These are phyloP conservation scores for Philaethria dido DNA, from an alignment of 2,888 invertebrate genomes.

Conservation along the genomic window DNA sequence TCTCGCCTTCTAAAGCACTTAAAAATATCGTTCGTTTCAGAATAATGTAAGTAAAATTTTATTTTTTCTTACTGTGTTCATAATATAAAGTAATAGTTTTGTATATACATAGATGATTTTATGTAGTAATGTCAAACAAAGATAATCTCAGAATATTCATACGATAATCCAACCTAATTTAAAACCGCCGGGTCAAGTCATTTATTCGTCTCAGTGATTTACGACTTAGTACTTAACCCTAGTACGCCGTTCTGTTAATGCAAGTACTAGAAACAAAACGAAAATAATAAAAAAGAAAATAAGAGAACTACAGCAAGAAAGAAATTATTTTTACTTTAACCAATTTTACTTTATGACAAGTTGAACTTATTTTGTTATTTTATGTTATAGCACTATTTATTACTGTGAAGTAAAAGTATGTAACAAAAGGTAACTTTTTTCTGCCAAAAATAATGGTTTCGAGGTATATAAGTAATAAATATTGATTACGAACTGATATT, in stretches of 20 bases:
- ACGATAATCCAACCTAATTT: neutral
- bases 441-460: no score
- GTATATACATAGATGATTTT: no score
- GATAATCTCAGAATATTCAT: neutral
- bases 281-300: conserved; percentile 9
- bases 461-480: no score
- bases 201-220: conserved; percentile 1
- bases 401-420: no score
- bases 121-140: neutral
- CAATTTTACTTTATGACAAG: conserved; percentile 3
- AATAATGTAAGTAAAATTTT: no score
- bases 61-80: no score
- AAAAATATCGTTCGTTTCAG: no score
- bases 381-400: no score
- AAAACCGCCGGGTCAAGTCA: neutral
- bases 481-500: no score
- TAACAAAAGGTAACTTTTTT: no score
- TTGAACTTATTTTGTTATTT: neutral
- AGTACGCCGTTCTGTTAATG: neutral
- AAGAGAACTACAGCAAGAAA: neutral
- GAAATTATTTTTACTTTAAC: neutral
- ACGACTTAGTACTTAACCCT: conserved; percentile 13
- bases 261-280: neutral
- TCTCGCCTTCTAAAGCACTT: no score
- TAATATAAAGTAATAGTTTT: no score